phyloP scores from a whole-genome alignment of 2,888 invertebrate species.

The Melinaea menophilus region DNA sequence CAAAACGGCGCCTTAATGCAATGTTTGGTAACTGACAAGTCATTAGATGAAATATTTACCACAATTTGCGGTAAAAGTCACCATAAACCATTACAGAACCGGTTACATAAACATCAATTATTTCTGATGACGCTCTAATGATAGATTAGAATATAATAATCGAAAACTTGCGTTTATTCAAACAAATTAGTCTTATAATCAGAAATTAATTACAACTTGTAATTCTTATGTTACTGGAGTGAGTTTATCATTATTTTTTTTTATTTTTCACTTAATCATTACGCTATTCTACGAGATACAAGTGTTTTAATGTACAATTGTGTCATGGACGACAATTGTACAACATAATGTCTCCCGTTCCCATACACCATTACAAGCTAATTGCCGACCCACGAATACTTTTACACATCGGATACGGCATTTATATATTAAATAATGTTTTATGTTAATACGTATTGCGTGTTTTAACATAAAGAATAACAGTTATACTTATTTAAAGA shows the following conservation, averaged over 20 bases:
- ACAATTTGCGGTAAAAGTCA: slow-evolving; percentile 30
- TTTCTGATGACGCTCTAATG: slow-evolving; percentile 27
- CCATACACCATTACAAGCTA: slow-evolving; percentile 18
- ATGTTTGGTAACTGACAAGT: slow-evolving; percentile 28
- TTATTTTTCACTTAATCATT: slow-evolving; percentile 29
- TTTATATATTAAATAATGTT: background rate
- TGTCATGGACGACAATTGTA: slow-evolving; percentile 67
- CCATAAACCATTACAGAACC: slow-evolving; percentile 22
- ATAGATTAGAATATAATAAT: slow-evolving; percentile 25
- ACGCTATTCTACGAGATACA: slow-evolving; percentile 20
- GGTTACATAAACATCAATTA: slow-evolving; percentile 33
- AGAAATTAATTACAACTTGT: slow-evolving; percentile 9
- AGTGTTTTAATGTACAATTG: slow-evolving; percentile 47
- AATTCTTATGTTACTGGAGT: background rate
- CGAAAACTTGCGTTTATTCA: slow-evolving; percentile 10
- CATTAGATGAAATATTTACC: slow-evolving; percentile 33
- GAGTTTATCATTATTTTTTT: background rate
- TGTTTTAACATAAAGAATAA: background rate
- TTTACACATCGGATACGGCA: background rate
- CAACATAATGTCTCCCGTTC: slow-evolving; percentile 39
- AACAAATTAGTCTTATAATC: slow-evolving; percentile 8
- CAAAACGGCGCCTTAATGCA: slow-evolving; percentile 17
- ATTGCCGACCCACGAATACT: slow-evolving; percentile 9
- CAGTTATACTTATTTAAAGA: background rate
- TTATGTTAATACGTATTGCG: background rate